These are phyloP conservation scores for Ovibos moschatus DNA, from an alignment of 2,113 vertebrate species.

Conservation along the genomic window DNA sequence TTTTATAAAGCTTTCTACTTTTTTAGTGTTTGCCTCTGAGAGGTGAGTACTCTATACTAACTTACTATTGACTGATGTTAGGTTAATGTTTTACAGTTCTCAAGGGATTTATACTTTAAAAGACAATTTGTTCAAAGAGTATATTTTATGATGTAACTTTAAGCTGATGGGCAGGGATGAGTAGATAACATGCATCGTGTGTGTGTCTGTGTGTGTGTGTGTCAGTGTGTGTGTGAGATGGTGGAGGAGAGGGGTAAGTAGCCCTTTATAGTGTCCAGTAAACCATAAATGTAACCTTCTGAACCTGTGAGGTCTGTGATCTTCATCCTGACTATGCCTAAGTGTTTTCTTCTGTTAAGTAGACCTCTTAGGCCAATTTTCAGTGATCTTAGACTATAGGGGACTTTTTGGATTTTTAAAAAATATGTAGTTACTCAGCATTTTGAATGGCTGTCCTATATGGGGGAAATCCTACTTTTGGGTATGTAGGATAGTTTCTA, in stretches of 20 bases:
- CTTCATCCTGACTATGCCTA: not conserved
- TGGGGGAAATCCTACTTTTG: not conserved
- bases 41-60: not conserved
- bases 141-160: not conserved
- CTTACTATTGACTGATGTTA: not conserved
- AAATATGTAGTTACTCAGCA: not conserved
- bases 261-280: not conserved
- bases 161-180: not conserved
- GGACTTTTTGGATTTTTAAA: not conserved
- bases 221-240: not conserved
- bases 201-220: not conserved
- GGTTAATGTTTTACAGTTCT: constrained; percentile 26
- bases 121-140: not conserved
- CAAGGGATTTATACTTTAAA: not conserved
- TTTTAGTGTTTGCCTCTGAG: not conserved
- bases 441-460: not conserved
- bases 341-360: not conserved
- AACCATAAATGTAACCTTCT: not conserved
- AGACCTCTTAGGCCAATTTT: not conserved
- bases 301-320: not conserved
- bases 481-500: no score
- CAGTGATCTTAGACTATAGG: not conserved
- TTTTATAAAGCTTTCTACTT: constrained; percentile 3
- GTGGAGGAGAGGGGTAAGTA: not conserved
- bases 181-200: not conserved